Conservation (phyloP, 1,140 invertebrate species). For the Phymorhynchus buccinoides region DNA sequence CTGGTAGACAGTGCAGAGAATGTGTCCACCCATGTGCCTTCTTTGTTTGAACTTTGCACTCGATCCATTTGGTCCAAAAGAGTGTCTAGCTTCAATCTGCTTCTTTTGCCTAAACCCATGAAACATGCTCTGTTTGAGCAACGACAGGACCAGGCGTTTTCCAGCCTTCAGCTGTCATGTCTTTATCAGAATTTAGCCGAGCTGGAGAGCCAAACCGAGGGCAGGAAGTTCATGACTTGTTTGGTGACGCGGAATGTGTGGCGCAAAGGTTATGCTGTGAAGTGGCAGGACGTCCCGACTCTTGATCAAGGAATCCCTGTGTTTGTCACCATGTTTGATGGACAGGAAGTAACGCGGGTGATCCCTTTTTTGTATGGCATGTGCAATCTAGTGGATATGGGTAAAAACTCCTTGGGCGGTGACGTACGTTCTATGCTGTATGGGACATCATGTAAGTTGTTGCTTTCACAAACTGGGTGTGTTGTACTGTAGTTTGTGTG, state of each 20-base stretch:
- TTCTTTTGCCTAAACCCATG: background rate
- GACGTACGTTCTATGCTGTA: background rate
- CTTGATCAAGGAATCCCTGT: background rate
- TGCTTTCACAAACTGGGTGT: too few relatives aligned
- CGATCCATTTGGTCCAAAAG: background rate
- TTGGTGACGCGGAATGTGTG: conserved; percentile 1
- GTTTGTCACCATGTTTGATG: background rate
- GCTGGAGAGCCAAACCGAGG: background rate
- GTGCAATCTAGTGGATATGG: background rate
- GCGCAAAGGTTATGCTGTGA: background rate
- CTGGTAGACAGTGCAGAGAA: background rate
- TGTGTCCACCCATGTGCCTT: background rate
- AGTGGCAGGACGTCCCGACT: background rate
- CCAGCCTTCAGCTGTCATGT: conserved; percentile 21
- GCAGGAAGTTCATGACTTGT: background rate
- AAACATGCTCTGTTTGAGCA: background rate
- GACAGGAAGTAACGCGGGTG: background rate
- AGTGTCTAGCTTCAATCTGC: background rate
- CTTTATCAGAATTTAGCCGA: background rate
- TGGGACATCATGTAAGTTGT: background rate
- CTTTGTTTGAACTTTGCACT: conserved; percentile 14
- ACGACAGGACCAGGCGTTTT: background rate
- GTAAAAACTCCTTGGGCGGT: too few relatives aligned
- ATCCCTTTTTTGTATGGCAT: background rate
- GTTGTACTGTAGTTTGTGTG: too few relatives aligned